Percentiles rank a stretch among this genome's conserved stretches.
phyloP scores from a whole-genome alignment of 2,797 vertebrate genomes.

The Xenopus petersii region DNA sequence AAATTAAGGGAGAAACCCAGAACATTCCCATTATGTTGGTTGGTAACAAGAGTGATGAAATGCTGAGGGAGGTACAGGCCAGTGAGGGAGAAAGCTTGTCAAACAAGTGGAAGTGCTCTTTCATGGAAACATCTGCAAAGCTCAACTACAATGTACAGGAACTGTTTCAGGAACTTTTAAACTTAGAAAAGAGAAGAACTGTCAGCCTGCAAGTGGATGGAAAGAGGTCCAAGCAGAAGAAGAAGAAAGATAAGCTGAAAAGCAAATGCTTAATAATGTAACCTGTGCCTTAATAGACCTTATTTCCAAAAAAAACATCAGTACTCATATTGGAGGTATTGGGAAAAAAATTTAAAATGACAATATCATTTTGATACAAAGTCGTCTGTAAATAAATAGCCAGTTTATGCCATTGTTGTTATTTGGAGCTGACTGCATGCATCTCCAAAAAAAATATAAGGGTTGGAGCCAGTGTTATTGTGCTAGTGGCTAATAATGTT shows the following conservation, averaged over 20 bases:
- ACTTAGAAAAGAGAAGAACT: slow-evolving; percentile 62
- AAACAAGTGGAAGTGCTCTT: slow-evolving; percentile 66
- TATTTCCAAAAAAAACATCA: background rate
- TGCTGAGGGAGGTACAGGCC: slow-evolving; percentile 57
- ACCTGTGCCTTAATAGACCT: background rate
- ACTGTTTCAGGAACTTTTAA: slow-evolving; percentile 66
- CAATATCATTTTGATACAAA: background rate
- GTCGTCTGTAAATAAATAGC: background rate
- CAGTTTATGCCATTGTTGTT: background rate
- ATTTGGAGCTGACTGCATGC: background rate
- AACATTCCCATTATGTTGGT: slow-evolving; percentile 66
- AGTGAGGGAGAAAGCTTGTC: slow-evolving; percentile 61
- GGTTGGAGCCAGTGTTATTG: too few species aligned
- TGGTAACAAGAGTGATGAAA: slow-evolving; percentile 63
- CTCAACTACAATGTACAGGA: slow-evolving; percentile 66
- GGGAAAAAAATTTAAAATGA: background rate
- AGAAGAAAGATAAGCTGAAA: slow-evolving; percentile 63
- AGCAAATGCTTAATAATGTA: slow-evolving; percentile 66
- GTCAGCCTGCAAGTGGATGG: slow-evolving; percentile 60
- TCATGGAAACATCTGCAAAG: slow-evolving; percentile 68
- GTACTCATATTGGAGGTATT: too few species aligned
- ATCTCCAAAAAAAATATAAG: too few species aligned
- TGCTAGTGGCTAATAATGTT: too few species aligned
- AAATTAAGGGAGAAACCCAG: slow-evolving; percentile 63
- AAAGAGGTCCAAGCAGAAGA: slow-evolving; percentile 64